These are phyloP conservation scores for Tiphia femorata DNA, from an alignment of 2,888 invertebrate genomes.

Conservation along the genomic window DNA sequence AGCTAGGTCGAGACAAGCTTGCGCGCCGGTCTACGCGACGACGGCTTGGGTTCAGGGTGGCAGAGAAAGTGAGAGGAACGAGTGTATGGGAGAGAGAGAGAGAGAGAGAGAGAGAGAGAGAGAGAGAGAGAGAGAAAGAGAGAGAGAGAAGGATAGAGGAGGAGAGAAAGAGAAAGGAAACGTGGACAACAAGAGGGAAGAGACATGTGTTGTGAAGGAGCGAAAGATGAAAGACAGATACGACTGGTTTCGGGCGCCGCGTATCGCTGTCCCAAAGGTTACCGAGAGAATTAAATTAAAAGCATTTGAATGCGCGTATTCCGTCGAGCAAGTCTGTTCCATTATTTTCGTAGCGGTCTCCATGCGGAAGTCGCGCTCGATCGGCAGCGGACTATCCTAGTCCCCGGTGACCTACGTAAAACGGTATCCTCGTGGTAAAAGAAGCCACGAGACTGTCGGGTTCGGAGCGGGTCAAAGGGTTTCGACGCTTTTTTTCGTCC, in stretches of 20 bases:
- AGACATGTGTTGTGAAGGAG: not conserved
- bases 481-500: constrained; percentile 20
- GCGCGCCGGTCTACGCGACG: too few relatives aligned
- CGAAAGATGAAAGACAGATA: not conserved
- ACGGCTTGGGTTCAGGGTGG: too few relatives aligned
- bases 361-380: not conserved
- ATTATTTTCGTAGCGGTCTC: too few relatives aligned
- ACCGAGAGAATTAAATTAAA: too few relatives aligned
- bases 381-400: constrained; percentile 31
- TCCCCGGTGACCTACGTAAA: constrained; percentile 25
- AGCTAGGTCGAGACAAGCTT: too few relatives aligned
- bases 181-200: constrained; percentile 2
- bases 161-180: constrained; percentile 1
- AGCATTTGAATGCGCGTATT: too few relatives aligned
- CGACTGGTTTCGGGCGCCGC: too few relatives aligned
- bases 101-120: constrained; percentile 1
- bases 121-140: constrained; percentile 8
- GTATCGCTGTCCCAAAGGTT: too few relatives aligned
- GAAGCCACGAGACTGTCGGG: constrained; percentile 35
- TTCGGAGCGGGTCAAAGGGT: constrained; percentile 24
- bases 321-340: too few relatives aligned
- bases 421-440: constrained; percentile 37
- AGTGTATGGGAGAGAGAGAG: constrained; percentile 29
- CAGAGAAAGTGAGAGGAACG: constrained; percentile 19
- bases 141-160: constrained; percentile 5